Conservation (phyloP, 2,113 vertebrate species). For the Takifugu flavidus region DNA sequence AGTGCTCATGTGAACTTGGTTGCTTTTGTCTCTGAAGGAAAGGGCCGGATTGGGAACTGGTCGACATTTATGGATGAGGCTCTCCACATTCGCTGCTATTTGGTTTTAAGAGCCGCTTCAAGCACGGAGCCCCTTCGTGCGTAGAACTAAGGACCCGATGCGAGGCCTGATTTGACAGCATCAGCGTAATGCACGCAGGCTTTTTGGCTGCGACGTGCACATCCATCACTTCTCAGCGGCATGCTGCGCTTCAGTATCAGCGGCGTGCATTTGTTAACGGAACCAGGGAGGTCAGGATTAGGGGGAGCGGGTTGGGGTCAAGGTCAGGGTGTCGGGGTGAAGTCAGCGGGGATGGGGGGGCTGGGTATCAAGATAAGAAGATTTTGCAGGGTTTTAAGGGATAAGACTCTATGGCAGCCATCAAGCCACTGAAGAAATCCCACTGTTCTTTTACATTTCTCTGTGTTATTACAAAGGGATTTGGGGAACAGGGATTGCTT, state of each 20-base stretch:
- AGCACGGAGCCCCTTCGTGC: conserved; percentile 42
- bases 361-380: conserved; percentile 30
- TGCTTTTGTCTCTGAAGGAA: conserved; percentile 37
- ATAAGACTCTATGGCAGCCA: conserved; percentile 45
- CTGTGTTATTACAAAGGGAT: conserved; percentile 36
- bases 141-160: conserved; percentile 37
- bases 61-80: conserved; percentile 69
- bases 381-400: conserved; percentile 41
- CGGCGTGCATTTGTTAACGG: conserved; percentile 54
- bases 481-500: conserved; percentile 20
- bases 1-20: conserved; percentile 34
- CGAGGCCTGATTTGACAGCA: conserved; percentile 44
- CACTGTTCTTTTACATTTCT: conserved; percentile 31
- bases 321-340: conserved; percentile 53
- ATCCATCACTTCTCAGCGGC: conserved; percentile 64
- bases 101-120: conserved; percentile 56
- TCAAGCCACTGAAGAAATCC: conserved; percentile 25
- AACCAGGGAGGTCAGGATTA: conserved; percentile 33
- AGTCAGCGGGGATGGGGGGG: neutral
- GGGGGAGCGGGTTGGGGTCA: conserved; percentile 49
- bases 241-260: conserved; percentile 45
- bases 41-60: conserved; percentile 29
- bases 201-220: conserved; percentile 57
- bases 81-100: conserved; percentile 63
- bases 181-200: conserved; percentile 51